Evolutionary conservation across 2,113 vertebrate genomes (phyloP).

Genomic region (Clarias gariepinus): DNA sequence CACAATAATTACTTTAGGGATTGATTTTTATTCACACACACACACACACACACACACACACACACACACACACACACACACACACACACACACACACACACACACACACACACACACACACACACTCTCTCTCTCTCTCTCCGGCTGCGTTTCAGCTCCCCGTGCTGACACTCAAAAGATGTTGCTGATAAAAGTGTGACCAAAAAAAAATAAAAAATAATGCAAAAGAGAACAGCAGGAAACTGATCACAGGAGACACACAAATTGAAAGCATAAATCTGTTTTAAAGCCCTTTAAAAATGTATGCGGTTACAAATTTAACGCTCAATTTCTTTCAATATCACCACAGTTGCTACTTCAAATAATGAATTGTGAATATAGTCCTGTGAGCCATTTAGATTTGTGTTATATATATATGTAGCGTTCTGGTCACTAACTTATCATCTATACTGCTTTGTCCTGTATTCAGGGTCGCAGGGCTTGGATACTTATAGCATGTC

Average conservation of each 20-base stretch:
- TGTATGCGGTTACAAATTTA: conserved; percentile 19
- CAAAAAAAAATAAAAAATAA: background rate
- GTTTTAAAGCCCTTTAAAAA: conserved; percentile 41
- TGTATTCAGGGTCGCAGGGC: too few relatives aligned
- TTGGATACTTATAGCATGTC: too few relatives aligned
- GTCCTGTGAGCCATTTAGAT: background rate
- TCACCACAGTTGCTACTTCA: background rate
- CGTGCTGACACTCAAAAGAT: background rate
- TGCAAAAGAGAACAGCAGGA: conserved; percentile 23
- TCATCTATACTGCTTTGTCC: too few relatives aligned
- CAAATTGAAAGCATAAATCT: conserved; percentile 49
- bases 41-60: too few relatives aligned
- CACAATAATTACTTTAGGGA: conserved; percentile 79
- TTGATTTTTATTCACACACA: conserved; percentile 64
- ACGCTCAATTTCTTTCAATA: conserved; percentile 3
- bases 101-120: too few relatives aligned
- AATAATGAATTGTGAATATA: conserved; percentile 5
- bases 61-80: too few relatives aligned
- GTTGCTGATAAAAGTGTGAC: conserved; percentile 39
- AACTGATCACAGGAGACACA: conserved; percentile 35
- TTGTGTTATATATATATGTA: background rate
- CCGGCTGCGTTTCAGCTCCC: conserved; percentile 24
- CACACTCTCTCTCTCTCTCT: too few relatives aligned
- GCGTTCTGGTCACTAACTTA: background rate
- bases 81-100: too few relatives aligned